Evolutionary conservation across 2,113 vertebrate species (phyloP).

Genomic region (Ursus arctos): DNA sequence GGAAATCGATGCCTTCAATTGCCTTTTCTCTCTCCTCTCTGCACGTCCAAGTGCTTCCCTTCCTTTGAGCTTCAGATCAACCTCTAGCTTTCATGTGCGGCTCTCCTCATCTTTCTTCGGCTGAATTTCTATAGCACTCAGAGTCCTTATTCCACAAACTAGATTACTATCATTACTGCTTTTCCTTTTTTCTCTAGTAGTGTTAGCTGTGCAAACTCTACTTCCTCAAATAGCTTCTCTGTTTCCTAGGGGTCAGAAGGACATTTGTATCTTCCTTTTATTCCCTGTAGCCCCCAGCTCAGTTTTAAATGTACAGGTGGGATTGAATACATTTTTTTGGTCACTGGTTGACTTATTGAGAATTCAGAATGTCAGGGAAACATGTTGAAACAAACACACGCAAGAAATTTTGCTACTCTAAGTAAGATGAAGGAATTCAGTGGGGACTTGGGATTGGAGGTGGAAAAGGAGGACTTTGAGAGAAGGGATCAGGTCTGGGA

Average conservation of each 20-base stretch:
- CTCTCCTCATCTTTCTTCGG: background rate
- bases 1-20: background rate
- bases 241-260: slow-evolving; percentile 32
- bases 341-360: slow-evolving; percentile 57
- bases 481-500: background rate
- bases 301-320: background rate
- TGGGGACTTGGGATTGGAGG: background rate
- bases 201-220: background rate
- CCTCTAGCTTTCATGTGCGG: background rate
- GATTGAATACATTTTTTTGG: background rate
- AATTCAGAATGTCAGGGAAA: slow-evolving; percentile 58
- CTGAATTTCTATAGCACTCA: background rate
- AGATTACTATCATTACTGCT: background rate
- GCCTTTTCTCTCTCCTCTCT: background rate
- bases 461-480: background rate
- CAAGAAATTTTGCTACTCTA: slow-evolving; percentile 52
- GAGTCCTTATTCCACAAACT: background rate
- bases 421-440: background rate
- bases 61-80: background rate
- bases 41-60: background rate
- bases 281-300: background rate
- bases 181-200: background rate
- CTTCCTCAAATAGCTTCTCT: background rate
- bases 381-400: background rate
- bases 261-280: background rate